These are phyloP conservation scores for Poecilia gillii DNA, from an alignment of 2,797 vertebrate species.

Conservation along the genomic window DNA sequence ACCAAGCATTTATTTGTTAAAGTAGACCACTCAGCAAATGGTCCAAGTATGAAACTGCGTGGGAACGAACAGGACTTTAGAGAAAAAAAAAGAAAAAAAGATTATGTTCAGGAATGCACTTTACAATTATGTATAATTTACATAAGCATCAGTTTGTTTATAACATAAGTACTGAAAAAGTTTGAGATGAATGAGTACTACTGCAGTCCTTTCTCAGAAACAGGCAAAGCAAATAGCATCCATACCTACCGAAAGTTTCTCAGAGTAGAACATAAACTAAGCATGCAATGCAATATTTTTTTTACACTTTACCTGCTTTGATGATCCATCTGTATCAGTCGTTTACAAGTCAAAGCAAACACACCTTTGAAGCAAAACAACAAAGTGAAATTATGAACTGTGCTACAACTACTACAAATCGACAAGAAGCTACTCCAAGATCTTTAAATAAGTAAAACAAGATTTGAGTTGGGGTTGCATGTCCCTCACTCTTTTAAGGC, in stretches of 20 bases:
- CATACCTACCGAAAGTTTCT: neutral
- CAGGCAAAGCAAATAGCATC: too few relatives aligned
- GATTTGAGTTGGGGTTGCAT: neutral
- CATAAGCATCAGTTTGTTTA: neutral
- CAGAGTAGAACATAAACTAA: neutral
- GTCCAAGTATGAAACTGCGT: neutral
- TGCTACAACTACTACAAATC: neutral
- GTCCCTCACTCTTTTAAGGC: neutral
- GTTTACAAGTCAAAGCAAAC: conserved; percentile 33
- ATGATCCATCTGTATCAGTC: conserved; percentile 59
- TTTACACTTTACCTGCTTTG: conserved; percentile 58
- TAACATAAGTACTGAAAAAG: neutral
- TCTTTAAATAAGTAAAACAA: neutral
- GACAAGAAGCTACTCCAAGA: neutral
- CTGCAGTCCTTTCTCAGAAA: neutral
- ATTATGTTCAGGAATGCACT: neutral
- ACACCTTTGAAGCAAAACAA: conserved; percentile 15
- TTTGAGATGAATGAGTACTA: neutral
- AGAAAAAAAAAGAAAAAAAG: neutral
- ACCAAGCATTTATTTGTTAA: neutral
- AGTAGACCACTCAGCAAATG: neutral
- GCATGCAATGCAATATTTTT: neutral
- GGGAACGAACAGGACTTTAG: neutral
- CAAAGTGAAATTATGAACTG: conserved; percentile 3
- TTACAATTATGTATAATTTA: neutral